Conservation (phyloP, 2,113 vertebrate species). For the Panthera tigris region DNA sequence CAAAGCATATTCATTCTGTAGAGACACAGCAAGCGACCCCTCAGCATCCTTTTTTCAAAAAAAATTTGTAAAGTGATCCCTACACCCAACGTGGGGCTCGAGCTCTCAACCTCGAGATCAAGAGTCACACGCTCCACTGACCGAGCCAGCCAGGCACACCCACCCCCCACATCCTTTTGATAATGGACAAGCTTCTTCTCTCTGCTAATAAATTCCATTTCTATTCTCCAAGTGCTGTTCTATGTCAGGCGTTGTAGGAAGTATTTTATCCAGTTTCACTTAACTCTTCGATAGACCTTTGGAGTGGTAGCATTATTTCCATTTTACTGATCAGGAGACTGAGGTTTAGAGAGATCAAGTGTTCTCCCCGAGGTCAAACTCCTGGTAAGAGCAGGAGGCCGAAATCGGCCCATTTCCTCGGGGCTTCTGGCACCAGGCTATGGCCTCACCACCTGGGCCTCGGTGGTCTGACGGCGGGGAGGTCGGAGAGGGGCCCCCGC, state of each 20-base stretch:
- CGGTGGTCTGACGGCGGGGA: too few relatives aligned
- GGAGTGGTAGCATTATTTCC: background rate
- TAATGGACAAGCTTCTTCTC: background rate
- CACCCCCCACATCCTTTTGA: background rate
- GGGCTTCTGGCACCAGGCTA: fast-evolving
- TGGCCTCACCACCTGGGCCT: too few relatives aligned
- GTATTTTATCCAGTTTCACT: too few relatives aligned
- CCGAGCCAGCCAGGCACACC: too few relatives aligned
- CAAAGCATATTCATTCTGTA: background rate
- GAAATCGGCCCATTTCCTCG: background rate
- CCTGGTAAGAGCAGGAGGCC: background rate
- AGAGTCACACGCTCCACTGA: too few relatives aligned
- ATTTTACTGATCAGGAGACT: background rate
- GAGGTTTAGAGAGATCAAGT: background rate
- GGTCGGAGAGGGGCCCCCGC: too few relatives aligned
- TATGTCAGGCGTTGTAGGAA: background rate
- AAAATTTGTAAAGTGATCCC: too few relatives aligned
- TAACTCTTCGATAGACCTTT: background rate
- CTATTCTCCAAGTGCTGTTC: background rate
- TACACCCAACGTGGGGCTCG: too few relatives aligned
- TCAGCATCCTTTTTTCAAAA: background rate
- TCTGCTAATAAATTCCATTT: background rate
- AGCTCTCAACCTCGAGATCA: too few relatives aligned
- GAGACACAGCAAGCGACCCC: background rate
- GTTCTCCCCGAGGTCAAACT: background rate